Evolutionary conservation across 2,888 invertebrate genomes (phyloP), one percentile per base, ranked within the genome.

Genomic region (Rotaria magnacalcarata): DNA sequence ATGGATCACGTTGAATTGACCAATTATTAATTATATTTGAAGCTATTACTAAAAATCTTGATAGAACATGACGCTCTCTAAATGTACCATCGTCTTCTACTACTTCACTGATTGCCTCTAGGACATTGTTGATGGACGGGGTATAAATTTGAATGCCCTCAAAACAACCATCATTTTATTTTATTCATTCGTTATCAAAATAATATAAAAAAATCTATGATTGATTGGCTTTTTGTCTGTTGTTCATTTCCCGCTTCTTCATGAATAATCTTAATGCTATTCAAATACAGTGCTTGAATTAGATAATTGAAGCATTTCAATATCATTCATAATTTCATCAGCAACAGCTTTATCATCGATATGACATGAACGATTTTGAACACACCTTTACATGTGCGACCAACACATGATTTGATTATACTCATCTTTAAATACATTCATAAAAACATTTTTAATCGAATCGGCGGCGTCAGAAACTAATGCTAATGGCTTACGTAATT

Each of bases 321-420:
- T 74, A 74, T 58, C 58, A 41, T 43, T 19, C 41, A 52, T 52
- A 8, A 85, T 85, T 27, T 85, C 85, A 58, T 85, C 43, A 58
- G 19, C 47, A 16, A 60, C 50, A 47, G 43, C 74, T 74, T 41
- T 74, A 19, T 74, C 41, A 74, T 74, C 41, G 7, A 34, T 74
- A n/a, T 74, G 74, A 11, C 7, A 41, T 47, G 60, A 21, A 52
- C 43, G 21, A 84, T 84, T 85, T 80, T 85, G 60, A 47, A 85
- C 58, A 16, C 60, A 84, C 41, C 58, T 54, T 56, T 85, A n/a
- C n/a, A 74, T 80, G 34, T 85, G 56, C 2, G 85, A 84, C 85
- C 85, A 85, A 43, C 85, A 85, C 85, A 85, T 85, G 6, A 85
- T 85, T 21, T 80, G 47, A 52, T 84, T 84, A 54, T 24, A 84